A percentile compares a stretch with the other conserved stretches of the same genome.
phyloP scores from a whole-genome alignment of 2,113 vertebrate genomes.

The Irena cyanogastra region DNA sequence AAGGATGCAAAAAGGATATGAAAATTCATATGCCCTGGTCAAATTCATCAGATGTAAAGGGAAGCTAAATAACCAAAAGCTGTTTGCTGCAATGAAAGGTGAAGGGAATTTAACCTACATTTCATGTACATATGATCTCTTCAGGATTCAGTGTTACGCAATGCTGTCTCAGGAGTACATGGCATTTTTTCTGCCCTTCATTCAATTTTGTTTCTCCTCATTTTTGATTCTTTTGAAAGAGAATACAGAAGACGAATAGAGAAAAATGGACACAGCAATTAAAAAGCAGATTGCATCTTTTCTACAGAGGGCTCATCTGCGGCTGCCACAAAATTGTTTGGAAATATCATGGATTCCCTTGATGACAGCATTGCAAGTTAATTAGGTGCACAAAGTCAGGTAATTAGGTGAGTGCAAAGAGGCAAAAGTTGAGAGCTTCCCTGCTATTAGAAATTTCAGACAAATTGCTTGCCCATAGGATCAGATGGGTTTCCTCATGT shows the following conservation, averaged over 20 bases:
- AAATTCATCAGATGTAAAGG: not conserved
- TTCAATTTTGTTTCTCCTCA: not conserved
- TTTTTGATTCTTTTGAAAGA: not conserved
- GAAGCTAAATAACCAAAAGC: not conserved
- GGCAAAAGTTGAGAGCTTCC: not conserved
- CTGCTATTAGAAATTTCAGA: not conserved
- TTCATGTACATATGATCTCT: not conserved
- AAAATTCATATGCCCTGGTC: not conserved
- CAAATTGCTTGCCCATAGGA: not conserved
- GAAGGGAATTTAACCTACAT: not conserved
- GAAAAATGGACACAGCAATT: not conserved
- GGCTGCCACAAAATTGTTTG: not conserved
- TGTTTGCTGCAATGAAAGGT: not conserved
- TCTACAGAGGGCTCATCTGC: not conserved
- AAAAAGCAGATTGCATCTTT: not conserved
- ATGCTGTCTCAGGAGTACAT: not conserved
- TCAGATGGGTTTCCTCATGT: not conserved
- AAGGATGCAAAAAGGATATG: not conserved
- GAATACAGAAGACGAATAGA: not conserved
- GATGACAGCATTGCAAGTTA: constrained; percentile 8
- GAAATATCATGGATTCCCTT: constrained; percentile 30
- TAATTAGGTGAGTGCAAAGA: constrained; percentile 8
- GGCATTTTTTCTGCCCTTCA: not conserved
- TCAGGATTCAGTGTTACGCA: not conserved
- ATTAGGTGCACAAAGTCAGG: constrained; percentile 9